These are phyloP conservation scores for Trichomycterus rosablanca DNA, from an alignment of 2,113 vertebrate genomes.

Conservation along the genomic window DNA sequence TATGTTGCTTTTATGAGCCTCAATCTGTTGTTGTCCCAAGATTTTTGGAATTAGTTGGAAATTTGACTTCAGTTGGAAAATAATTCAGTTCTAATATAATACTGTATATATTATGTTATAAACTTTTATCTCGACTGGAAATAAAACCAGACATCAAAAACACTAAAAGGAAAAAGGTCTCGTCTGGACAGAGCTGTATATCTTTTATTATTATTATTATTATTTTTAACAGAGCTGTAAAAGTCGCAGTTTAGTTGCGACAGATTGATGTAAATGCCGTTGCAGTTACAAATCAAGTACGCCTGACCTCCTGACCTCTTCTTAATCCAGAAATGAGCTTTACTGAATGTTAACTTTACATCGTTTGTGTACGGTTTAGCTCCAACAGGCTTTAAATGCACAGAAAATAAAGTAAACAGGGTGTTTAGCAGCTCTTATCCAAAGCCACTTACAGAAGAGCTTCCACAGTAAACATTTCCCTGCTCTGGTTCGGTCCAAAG, in stretches of 20 bases:
- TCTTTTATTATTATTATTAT: conserved; percentile 64
- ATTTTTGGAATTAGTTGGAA: conserved; percentile 58
- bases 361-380: conserved; percentile 34
- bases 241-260: conserved; percentile 71
- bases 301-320: conserved; percentile 41
- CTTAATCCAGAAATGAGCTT: conserved; percentile 60
- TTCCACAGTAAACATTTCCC: no score
- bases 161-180: conserved; percentile 53
- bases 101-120: conserved; percentile 33
- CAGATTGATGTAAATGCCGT: conserved; percentile 74
- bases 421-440: no score
- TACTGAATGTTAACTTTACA: conserved; percentile 53
- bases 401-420: conserved; percentile 11
- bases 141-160: conserved; percentile 48
- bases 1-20: conserved; percentile 62
- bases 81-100: conserved; percentile 49
- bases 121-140: conserved; percentile 53
- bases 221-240: conserved; percentile 69
- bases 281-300: conserved; percentile 61
- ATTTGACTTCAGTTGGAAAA: conserved; percentile 55
- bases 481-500: no score
- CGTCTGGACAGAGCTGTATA: conserved; percentile 50
- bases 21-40: conserved; percentile 73
- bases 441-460: no score
- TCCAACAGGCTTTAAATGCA: neutral